phyloP scores from a whole-genome alignment of 2,888 invertebrate species.

The Odontocolon sp. region DNA sequence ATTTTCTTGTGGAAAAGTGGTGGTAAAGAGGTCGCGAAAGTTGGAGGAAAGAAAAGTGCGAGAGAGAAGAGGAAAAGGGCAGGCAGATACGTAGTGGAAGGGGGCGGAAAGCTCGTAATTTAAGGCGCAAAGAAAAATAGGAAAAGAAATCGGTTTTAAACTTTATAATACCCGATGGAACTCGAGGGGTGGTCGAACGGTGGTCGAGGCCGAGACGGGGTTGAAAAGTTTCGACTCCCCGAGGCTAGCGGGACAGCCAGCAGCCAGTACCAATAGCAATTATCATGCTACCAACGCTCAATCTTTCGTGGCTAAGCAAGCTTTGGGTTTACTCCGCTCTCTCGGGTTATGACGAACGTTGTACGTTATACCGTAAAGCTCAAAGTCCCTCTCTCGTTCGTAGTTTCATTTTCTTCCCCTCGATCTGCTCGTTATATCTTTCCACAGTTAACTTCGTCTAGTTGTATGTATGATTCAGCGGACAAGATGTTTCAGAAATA shows the following conservation, averaged over 20 bases:
- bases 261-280: constrained; percentile 42
- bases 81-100: background rate
- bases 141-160: constrained; percentile 61
- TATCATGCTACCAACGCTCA: constrained; percentile 47
- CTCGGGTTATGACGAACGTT: constrained; percentile 52
- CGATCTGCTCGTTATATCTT: background rate
- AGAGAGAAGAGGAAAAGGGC: constrained; percentile 5
- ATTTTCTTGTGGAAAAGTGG: constrained; percentile 43
- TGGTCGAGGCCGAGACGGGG: constrained; percentile 29
- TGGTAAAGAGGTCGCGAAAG: constrained; percentile 49
- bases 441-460: background rate
- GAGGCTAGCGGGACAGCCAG: constrained; percentile 52
- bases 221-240: constrained; percentile 56
- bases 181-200: constrained; percentile 37
- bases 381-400: too few relatives aligned
- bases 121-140: constrained; percentile 61
- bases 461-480: background rate
- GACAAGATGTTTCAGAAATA: background rate
- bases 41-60: constrained; percentile 40
- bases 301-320: constrained; percentile 37
- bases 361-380: background rate
- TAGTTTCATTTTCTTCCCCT: background rate
- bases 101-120: constrained; percentile 54
- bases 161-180: constrained; percentile 58
- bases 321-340: constrained; percentile 41